These are phyloP conservation scores for Probaryconus sp. DNA, from an alignment of 1,140 invertebrate species.

Conservation along the genomic window DNA sequence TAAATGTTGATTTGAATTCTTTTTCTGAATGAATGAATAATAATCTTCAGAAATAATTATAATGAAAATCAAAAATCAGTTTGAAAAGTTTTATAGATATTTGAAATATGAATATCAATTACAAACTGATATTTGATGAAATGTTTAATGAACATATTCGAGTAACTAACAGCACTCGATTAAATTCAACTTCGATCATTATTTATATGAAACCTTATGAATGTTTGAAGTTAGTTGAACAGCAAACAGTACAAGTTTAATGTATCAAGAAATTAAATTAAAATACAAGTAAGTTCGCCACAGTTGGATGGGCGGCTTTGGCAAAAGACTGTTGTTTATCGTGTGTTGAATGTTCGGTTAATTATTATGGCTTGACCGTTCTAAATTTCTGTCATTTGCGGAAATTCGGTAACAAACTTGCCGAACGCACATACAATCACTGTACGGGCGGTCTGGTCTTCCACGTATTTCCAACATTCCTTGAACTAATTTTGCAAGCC, in stretches of 20 bases:
- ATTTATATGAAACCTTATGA: slow-evolving; percentile 25
- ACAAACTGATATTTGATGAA: too few species aligned
- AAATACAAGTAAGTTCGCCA: slow-evolving; percentile 11
- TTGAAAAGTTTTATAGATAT: too few species aligned
- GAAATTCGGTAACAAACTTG: slow-evolving; percentile 40
- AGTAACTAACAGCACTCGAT: too few species aligned
- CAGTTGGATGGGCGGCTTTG: too few species aligned
- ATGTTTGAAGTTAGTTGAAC: slow-evolving; percentile 7
- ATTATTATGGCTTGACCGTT: slow-evolving; percentile 14
- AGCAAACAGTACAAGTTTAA: slow-evolving; percentile 36
- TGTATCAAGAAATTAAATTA: slow-evolving; percentile 31
- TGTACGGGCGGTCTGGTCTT: slow-evolving; percentile 21
- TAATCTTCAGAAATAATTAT: too few species aligned
- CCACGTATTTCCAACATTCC: slow-evolving; percentile 57
- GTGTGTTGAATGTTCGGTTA: slow-evolving; percentile 3
- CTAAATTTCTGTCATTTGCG: slow-evolving; percentile 33
- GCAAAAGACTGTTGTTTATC: slow-evolving; percentile 30
- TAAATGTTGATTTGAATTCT: too few species aligned
- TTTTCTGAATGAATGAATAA: too few species aligned
- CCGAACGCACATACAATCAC: slow-evolving; percentile 18
- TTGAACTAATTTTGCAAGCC: slow-evolving; percentile 51
- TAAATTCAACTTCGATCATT: too few species aligned
- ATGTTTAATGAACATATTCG: too few species aligned
- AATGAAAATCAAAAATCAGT: too few species aligned
- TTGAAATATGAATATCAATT: too few species aligned